Percentiles rank a stretch among this genome's conserved stretches.
Evolutionary conservation across 2,888 invertebrate genomes (phyloP).

Genomic region (Zele albiditarsus): DNA sequence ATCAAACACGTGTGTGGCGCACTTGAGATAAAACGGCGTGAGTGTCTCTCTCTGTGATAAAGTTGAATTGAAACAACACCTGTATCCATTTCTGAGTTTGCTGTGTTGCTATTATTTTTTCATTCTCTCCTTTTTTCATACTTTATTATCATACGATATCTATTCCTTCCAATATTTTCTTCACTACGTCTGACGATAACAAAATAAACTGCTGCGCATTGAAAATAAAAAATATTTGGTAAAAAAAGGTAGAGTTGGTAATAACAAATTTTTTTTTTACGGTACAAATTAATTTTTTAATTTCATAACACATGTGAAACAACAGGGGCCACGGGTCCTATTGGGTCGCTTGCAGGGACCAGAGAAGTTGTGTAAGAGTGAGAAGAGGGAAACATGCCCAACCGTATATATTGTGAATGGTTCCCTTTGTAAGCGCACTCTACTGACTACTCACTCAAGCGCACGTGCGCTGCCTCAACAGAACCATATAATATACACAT

Average conservation of each 20-base stretch:
- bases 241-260: too few relatives aligned
- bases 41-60: background rate
- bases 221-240: too few relatives aligned
- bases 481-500: conserved; percentile 24
- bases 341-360: background rate
- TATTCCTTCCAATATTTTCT: background rate
- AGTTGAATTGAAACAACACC: conserved; percentile 14
- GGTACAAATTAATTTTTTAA: background rate
- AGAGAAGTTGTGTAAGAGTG: background rate
- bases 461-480: conserved; percentile 33
- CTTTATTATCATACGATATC: background rate
- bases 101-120: background rate
- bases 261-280: too few relatives aligned
- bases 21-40: conserved; percentile 10
- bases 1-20: background rate
- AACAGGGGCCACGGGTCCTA: background rate
- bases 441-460: conserved; percentile 22
- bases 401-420: conserved; percentile 24
- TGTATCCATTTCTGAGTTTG: conserved; percentile 2
- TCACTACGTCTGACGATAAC: background rate
- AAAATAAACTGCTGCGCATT: too few relatives aligned
- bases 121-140: background rate
- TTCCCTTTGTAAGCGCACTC: conserved; percentile 22
- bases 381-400: background rate
- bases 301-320: background rate